phyloP scores from a whole-genome alignment of 2,888 invertebrate genomes.

The Ischnura elegans region DNA sequence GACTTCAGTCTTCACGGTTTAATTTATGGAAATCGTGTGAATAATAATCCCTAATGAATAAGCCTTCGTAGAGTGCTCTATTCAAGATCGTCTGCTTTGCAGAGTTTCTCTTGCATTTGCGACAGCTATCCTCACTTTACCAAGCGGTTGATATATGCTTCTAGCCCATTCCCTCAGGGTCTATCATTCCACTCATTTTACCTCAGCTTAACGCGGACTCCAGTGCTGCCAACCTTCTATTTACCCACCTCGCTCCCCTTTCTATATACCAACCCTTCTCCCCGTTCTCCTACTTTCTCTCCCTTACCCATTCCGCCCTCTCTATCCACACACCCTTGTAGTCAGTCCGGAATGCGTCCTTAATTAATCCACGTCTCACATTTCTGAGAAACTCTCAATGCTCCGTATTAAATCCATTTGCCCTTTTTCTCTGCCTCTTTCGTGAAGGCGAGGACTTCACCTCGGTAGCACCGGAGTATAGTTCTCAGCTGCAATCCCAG shows the following conservation, averaged over 20 bases:
- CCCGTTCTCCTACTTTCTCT: background rate
- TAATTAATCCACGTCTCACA: conserved; percentile 58
- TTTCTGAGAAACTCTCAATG: conserved; percentile 54
- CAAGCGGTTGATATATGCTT: too few relatives aligned
- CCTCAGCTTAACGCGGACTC: background rate
- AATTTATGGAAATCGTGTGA: too few relatives aligned
- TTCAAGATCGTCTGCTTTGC: too few relatives aligned
- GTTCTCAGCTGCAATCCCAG: too few relatives aligned
- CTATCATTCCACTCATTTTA: conserved; percentile 5
- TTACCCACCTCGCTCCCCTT: too few relatives aligned
- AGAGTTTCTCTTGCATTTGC: too few relatives aligned
- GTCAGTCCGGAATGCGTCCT: background rate
- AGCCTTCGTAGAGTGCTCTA: too few relatives aligned
- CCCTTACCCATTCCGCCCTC: background rate
- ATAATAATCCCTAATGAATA: too few relatives aligned
- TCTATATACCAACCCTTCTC: background rate
- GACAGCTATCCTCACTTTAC: too few relatives aligned
- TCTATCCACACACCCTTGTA: background rate
- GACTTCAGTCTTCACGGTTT: too few relatives aligned
- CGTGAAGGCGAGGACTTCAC: background rate
- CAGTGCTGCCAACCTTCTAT: too few relatives aligned
- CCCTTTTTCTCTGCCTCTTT: background rate
- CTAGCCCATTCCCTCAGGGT: background rate
- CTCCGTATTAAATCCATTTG: conserved; percentile 44
- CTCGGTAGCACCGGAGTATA: too few relatives aligned